Percentiles rank a stretch among this genome's conserved stretches.
These are phyloP conservation scores for Drosophila biarmipes DNA, from an alignment of 1,140 invertebrate genomes.

Conservation along the genomic window DNA sequence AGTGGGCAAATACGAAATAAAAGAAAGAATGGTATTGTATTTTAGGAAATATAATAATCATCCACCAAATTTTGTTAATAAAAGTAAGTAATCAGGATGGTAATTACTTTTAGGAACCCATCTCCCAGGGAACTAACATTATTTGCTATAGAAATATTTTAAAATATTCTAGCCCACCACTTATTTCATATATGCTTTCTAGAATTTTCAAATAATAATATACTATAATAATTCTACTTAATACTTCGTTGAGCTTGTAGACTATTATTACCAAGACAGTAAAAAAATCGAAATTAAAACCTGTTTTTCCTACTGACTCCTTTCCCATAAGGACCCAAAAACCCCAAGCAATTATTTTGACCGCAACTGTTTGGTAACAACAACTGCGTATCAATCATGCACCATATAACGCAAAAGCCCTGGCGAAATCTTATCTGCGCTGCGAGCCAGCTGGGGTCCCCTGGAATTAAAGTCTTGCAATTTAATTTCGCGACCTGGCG, in stretches of 20 bases:
- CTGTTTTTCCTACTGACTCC: neutral
- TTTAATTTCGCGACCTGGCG: slow-evolving; percentile 39
- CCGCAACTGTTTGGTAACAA: slow-evolving; percentile 12
- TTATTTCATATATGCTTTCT: too few relatives aligned
- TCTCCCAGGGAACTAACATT: too few relatives aligned
- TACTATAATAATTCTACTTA: too few relatives aligned
- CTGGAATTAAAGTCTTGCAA: slow-evolving; percentile 42
- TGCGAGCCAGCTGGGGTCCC: slow-evolving; percentile 34
- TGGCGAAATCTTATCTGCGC: slow-evolving; percentile 44
- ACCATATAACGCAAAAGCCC: slow-evolving; percentile 15
- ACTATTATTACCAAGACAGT: too few relatives aligned
- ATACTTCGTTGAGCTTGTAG: too few relatives aligned
- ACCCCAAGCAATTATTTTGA: slow-evolving; percentile 10
- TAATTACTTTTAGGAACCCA: too few relatives aligned
- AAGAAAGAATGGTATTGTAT: neutral
- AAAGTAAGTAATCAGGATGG: too few relatives aligned
- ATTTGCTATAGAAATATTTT: too few relatives aligned
- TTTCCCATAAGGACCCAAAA: neutral
- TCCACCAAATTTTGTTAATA: too few relatives aligned
- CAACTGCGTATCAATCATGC: slow-evolving; percentile 33
- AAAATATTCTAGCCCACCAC: too few relatives aligned
- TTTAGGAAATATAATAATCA: neutral
- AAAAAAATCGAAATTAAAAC: too few relatives aligned
- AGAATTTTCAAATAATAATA: too few relatives aligned
- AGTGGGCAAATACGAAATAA: neutral